These are phyloP conservation scores for Luehdorfia chinensis DNA, from an alignment of 1,140 invertebrate species.

Conservation along the genomic window DNA sequence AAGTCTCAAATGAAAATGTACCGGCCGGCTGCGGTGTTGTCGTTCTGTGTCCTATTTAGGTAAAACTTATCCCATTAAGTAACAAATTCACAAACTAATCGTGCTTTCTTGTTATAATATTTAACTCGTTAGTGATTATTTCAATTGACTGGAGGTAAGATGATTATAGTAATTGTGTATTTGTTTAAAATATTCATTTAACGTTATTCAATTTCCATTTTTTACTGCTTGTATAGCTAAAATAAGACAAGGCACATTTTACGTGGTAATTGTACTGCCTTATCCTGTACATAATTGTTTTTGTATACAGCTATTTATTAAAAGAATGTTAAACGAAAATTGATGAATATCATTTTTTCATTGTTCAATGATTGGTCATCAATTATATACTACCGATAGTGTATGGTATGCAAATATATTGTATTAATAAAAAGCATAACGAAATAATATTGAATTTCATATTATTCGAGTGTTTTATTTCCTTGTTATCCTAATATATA, in stretches of 20 bases:
- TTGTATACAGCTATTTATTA: conserved; percentile 78
- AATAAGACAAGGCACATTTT: conserved; percentile 68
- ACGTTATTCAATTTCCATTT: conserved; percentile 59
- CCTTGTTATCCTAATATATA: not conserved
- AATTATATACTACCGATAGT: conserved; percentile 74
- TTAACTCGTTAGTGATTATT: conserved; percentile 70
- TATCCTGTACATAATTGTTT: conserved; percentile 77
- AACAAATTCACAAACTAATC: conserved; percentile 74
- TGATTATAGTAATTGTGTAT: conserved; percentile 49
- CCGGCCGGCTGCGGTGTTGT: conserved; percentile 9
- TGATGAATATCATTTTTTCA: conserved; percentile 73
- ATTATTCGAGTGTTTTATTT: conserved; percentile 67
- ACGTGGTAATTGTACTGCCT: conserved; percentile 73
- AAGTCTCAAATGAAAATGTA: conserved; percentile 14
- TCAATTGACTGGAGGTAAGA: conserved; percentile 61
- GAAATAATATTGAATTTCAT: conserved; percentile 77
- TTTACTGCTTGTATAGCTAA: conserved; percentile 75
- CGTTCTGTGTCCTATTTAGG: conserved; percentile 9
- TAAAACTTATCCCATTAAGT: conserved; percentile 40
- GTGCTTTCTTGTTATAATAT: conserved; percentile 68
- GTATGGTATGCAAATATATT: conserved; percentile 75
- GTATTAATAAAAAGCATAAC: conserved; percentile 76
- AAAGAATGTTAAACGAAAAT: conserved; percentile 74
- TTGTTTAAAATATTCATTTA: conserved; percentile 58
- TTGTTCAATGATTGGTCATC: conserved; percentile 75